Evolutionary conservation across 2,113 vertebrate species (phyloP).

Genomic region (Takifugu flavidus): DNA sequence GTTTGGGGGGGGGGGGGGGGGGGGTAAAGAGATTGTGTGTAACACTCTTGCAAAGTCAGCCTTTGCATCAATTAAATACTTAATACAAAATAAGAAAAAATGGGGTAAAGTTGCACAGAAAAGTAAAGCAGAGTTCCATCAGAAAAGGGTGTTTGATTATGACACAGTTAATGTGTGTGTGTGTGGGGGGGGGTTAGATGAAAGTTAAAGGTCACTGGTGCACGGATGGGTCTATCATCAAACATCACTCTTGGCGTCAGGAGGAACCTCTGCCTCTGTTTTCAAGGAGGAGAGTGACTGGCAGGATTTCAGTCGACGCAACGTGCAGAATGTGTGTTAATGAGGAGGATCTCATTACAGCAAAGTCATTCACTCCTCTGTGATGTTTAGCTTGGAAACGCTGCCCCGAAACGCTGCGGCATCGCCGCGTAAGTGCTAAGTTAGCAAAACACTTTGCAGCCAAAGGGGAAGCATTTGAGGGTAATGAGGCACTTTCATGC

Average conservation of each 20-base stretch:
- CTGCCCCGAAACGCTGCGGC: conserved; percentile 8
- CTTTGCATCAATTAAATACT: conserved; percentile 3
- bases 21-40: not conserved
- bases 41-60: not conserved
- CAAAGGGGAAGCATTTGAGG: conserved; percentile 19
- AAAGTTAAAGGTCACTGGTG: no score
- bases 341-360: conserved; percentile 39
- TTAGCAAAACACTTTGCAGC: conserved; percentile 30
- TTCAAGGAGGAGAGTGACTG: conserved; percentile 9
- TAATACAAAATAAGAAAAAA: not conserved
- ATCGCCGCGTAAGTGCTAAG: conserved; percentile 16
- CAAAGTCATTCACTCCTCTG: conserved; percentile 31
- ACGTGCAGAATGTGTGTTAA: conserved; percentile 31
- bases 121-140: no score
- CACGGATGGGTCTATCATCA: no score
- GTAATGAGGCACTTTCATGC: conserved; percentile 21
- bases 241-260: not conserved
- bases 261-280: conserved; percentile 18
- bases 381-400: conserved; percentile 11
- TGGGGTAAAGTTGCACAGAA: not conserved
- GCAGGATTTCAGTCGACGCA: conserved; percentile 16
- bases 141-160: no score
- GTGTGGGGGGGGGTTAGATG: no score
- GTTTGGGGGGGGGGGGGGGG: no score
- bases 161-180: no score